Conservation (phyloP, 2,888 invertebrate genomes). For the Rhagophthalmus giganteus region DNA sequence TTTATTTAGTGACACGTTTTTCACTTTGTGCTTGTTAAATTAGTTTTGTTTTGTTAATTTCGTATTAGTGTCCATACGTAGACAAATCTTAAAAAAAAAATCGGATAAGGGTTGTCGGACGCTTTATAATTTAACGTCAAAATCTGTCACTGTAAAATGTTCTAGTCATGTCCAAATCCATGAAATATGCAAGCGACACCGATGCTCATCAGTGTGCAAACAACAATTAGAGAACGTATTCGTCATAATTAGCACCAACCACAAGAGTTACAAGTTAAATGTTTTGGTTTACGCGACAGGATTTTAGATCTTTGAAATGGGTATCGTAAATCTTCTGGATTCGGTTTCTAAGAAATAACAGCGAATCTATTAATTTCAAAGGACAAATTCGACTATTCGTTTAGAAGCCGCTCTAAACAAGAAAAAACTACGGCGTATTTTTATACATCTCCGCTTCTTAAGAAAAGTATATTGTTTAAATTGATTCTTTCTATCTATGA, state of each 20-base stretch:
- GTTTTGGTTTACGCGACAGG: constrained; percentile 48
- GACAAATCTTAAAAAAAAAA: constrained; percentile 6
- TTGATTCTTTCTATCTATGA: constrained; percentile 36
- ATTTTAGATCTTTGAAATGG: constrained; percentile 41
- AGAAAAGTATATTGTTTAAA: constrained; percentile 22
- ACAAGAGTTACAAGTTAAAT: constrained; percentile 49
- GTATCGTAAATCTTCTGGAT: constrained; percentile 31
- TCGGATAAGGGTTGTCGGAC: no score
- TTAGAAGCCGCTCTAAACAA: no score
- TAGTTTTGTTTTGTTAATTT: background rate
- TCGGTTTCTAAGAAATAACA: no score
- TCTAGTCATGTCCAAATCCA: constrained; percentile 42
- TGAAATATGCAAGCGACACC: constrained; percentile 49
- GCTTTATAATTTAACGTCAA: constrained; percentile 15
- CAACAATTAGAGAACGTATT: constrained; percentile 51
- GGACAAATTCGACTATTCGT: no score
- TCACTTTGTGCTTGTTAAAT: constrained; percentile 5
- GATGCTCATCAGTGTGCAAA: constrained; percentile 46
- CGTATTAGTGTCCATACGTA: background rate
- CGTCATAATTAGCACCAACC: constrained; percentile 50
- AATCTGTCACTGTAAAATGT: constrained; percentile 21
- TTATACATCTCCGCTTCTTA: no score
- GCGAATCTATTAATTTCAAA: no score
- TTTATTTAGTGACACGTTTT: constrained; percentile 14
- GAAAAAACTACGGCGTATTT: no score